Evolutionary conservation across 2,888 invertebrate species (phyloP).

Genomic region (Yponomeuta malinellus): DNA sequence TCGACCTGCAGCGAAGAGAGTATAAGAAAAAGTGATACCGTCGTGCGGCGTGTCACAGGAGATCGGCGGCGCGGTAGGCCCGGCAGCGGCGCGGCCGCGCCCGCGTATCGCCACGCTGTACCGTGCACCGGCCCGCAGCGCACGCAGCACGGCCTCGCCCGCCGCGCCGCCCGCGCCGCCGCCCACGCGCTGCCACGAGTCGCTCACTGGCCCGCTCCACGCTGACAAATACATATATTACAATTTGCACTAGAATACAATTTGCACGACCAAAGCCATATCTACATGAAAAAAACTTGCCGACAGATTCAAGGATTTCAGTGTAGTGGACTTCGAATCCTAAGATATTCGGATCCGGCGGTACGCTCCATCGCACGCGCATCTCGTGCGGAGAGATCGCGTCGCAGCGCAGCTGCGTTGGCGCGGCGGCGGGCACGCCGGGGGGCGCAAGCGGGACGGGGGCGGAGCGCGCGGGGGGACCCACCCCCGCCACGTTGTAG

Average conservation of each 20-base stretch:
- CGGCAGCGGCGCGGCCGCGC: slow-evolving; percentile 85
- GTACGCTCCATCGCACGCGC: slow-evolving; percentile 82
- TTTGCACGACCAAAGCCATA: not conserved
- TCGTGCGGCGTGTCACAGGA: slow-evolving; percentile 88
- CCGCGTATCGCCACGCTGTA: slow-evolving; percentile 89
- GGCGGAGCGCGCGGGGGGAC: slow-evolving; percentile 82
- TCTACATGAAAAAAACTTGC: not conserved
- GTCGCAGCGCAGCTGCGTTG: slow-evolving; percentile 81
- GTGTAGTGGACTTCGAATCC: slow-evolving; percentile 86
- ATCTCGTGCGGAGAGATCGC: slow-evolving; percentile 81
- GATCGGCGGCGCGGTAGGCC: slow-evolving; percentile 81
- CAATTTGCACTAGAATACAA: no score
- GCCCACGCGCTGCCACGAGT: slow-evolving; percentile 13
- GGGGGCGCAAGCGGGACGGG: slow-evolving; percentile 56
- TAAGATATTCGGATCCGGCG: slow-evolving; percentile 74
- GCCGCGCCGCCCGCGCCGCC: slow-evolving; percentile 28
- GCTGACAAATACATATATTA: slow-evolving; percentile 20
- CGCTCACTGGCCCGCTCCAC: slow-evolving; percentile 24
- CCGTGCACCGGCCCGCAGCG: slow-evolving; percentile 86
- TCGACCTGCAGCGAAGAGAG: not conserved
- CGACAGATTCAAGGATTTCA: not conserved
- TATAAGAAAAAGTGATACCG: slow-evolving; percentile 58
- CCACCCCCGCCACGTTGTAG: slow-evolving; percentile 87
- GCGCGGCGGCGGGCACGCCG: slow-evolving; percentile 84
- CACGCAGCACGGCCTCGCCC: slow-evolving; percentile 81